phyloP scores from a whole-genome alignment of 2,113 vertebrate species.

The Paracanthobrama guichenoti region DNA sequence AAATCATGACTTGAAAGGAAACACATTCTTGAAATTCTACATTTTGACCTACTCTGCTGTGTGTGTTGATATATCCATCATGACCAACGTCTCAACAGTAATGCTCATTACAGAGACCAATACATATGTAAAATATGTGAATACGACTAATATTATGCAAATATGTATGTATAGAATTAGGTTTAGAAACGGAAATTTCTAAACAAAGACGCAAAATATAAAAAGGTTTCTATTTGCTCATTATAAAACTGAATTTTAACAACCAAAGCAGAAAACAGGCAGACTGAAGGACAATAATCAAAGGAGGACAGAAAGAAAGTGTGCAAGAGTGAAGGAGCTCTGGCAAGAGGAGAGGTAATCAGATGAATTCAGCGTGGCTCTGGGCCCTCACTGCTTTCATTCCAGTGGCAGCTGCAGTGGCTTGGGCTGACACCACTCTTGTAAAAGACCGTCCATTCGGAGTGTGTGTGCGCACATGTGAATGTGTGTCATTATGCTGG shows the following conservation, averaged over 20 bases:
- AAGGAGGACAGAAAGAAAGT: conserved; percentile 13
- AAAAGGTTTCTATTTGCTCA: background rate
- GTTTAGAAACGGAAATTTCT: too few relatives aligned
- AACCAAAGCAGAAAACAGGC: background rate
- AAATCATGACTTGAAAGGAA: too few relatives aligned
- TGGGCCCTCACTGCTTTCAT: conserved; percentile 52
- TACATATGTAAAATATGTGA: too few relatives aligned
- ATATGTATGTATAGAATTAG: too few relatives aligned
- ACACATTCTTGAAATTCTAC: too few relatives aligned
- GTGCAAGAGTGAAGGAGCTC: conserved; percentile 29
- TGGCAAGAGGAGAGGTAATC: conserved; percentile 50
- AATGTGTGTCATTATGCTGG: conserved; percentile 25
- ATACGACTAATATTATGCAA: too few relatives aligned
- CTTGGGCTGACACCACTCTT: conserved; percentile 49
- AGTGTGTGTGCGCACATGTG: conserved; percentile 12
- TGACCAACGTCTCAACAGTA: too few relatives aligned
- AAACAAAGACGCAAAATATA: too few relatives aligned
- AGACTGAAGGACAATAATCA: conserved; percentile 23
- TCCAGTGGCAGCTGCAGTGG: conserved; percentile 42
- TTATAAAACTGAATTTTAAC: background rate
- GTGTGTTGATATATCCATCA: too few relatives aligned
- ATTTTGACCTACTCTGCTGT: too few relatives aligned
- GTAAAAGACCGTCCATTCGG: conserved; percentile 53
- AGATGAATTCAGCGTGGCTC: conserved; percentile 55
- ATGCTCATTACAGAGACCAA: too few relatives aligned